Evolutionary conservation across 2,888 invertebrate species (phyloP).

Genomic region (Hemistola chrysoprasaria): DNA sequence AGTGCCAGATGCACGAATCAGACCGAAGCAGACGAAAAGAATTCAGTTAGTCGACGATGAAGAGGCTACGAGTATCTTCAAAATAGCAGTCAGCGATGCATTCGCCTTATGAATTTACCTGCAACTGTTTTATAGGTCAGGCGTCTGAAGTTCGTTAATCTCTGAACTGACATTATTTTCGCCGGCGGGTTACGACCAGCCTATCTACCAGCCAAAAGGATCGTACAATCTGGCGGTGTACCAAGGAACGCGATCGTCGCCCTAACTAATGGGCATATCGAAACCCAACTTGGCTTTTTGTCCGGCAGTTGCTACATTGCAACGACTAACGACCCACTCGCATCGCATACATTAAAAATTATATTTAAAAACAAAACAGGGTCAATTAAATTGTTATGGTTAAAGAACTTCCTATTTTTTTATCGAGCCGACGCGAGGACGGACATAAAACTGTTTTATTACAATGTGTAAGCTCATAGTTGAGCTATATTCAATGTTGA

Average conservation of each 20-base stretch:
- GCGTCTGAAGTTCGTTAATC: slow-evolving; percentile 78
- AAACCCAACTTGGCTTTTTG: slow-evolving; percentile 77
- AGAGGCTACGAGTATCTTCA: slow-evolving; percentile 5
- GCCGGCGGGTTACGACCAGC: slow-evolving; percentile 62
- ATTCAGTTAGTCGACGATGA: slow-evolving; percentile 10
- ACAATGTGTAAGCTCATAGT: slow-evolving; percentile 40
- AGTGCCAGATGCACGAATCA: too few relatives aligned
- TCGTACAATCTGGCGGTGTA: slow-evolving; percentile 78
- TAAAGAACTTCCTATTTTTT: slow-evolving; percentile 26
- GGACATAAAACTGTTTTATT: slow-evolving; percentile 32
- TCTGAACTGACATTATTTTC: slow-evolving; percentile 79
- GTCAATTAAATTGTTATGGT: slow-evolving; percentile 27
- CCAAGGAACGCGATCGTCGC: slow-evolving; percentile 76
- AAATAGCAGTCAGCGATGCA: slow-evolving; percentile 31
- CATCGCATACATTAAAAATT: slow-evolving; percentile 6
- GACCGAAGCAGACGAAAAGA: slow-evolving; percentile 2
- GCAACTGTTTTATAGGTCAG: slow-evolving; percentile 71
- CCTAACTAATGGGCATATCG: slow-evolving; percentile 74
- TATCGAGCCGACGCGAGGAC: slow-evolving; percentile 27
- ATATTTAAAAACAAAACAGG: slow-evolving; percentile 9
- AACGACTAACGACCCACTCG: slow-evolving; percentile 12
- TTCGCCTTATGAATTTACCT: slow-evolving; percentile 46
- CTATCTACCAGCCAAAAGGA: slow-evolving; percentile 80
- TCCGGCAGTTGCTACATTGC: slow-evolving; percentile 33
- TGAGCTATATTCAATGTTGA: slow-evolving; percentile 50